These are phyloP conservation scores for Frankliniella fusca DNA, from an alignment of 2,888 invertebrate species.

Conservation along the genomic window DNA sequence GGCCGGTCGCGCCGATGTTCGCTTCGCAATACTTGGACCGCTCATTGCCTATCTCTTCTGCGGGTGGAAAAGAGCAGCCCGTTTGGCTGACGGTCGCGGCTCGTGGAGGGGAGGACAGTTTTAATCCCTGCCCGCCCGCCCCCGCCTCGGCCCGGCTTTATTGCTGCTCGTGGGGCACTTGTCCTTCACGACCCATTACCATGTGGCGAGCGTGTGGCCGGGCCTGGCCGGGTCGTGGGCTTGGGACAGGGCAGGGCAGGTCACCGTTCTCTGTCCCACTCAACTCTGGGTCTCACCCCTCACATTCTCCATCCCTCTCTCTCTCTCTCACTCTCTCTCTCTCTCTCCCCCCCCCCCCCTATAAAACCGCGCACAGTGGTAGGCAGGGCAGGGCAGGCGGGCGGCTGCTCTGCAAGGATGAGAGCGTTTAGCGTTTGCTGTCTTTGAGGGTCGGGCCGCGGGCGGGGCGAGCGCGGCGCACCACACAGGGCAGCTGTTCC, in stretches of 20 bases:
- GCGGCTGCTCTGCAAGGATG: not conserved
- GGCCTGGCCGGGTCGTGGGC: no score
- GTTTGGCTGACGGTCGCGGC: no score
- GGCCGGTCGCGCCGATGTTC: no score
- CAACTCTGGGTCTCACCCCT: no score
- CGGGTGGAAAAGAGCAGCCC: no score
- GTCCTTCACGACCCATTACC: constrained; percentile 15
- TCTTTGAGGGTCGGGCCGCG: not conserved
- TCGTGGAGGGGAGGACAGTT: not conserved
- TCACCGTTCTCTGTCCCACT: not conserved
- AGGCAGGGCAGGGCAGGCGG: not conserved
- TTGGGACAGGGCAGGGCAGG: not conserved
- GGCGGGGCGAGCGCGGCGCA: no score
- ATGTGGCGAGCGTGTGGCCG: not conserved
- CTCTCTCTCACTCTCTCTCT: no score
- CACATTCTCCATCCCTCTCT: no score
- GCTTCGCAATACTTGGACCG: no score
- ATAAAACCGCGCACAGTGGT: not conserved
- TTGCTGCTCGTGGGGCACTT: not conserved
- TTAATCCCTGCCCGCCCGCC: not conserved
- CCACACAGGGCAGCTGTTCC: not conserved
- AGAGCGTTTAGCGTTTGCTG: constrained; percentile 10
- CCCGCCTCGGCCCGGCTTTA: not conserved
- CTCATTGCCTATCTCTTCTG: no score
- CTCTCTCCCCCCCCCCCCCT: no score